These are phyloP conservation scores for Enteromius mattozi DNA, from an alignment of 2,797 vertebrate genomes.

Conservation along the genomic window DNA sequence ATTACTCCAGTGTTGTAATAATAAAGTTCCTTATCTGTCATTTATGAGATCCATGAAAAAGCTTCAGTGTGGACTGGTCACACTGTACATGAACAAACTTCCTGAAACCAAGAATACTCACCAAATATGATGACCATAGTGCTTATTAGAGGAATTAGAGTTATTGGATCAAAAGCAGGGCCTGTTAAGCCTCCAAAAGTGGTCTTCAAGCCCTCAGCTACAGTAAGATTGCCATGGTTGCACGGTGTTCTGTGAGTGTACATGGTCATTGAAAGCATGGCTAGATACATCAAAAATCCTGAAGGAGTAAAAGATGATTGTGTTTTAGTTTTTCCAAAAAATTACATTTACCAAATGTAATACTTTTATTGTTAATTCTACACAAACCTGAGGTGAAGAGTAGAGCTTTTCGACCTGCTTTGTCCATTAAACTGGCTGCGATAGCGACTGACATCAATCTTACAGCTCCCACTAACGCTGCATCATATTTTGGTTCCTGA, in stretches of 20 bases:
- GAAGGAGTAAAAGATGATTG: constrained; percentile 76
- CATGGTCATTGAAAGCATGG: constrained; percentile 85
- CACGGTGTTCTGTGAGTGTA: constrained; percentile 71
- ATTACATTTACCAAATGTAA: background rate
- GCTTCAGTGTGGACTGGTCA: background rate
- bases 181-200: background rate
- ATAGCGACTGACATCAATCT: constrained; percentile 73
- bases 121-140: constrained; percentile 92
- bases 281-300: constrained; percentile 82
- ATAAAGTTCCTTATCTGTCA: background rate
- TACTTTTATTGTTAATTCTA: background rate
- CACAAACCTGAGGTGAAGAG: constrained; percentile 76
- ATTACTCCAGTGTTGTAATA: too few species aligned
- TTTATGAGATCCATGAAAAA: background rate
- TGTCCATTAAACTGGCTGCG: constrained; percentile 80
- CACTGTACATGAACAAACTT: background rate
- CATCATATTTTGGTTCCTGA: constrained; percentile 68
- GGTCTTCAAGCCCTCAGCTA: constrained; percentile 4
- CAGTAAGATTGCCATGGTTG: constrained; percentile 60
- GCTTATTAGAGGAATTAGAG: constrained; percentile 86
- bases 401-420: constrained; percentile 76
- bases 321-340: constrained; percentile 71
- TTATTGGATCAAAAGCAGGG: constrained; percentile 58
- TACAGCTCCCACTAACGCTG: constrained; percentile 73
- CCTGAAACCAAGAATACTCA: constrained; percentile 62